Base-by-base conservation (phyloP, 1,140 invertebrate genomes). In the Nautilus pompilius region DNA sequence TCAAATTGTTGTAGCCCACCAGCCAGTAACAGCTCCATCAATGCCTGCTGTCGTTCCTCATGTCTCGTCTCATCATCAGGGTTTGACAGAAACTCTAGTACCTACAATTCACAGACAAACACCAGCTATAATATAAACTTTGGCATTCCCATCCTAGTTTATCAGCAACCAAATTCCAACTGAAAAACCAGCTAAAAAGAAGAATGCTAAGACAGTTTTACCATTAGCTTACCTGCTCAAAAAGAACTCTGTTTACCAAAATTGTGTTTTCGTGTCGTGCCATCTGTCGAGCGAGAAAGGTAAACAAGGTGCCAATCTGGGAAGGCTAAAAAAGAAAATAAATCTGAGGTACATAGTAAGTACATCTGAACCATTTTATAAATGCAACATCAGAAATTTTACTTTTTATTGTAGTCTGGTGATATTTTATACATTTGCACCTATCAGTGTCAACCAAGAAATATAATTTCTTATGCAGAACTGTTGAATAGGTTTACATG, bases 1-100 rank as follows among this genome's bases (percentile, higher is more conserved):
- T 86, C 82, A 83, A 88, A 89, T 74, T 88, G 86, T 26, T 82
- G 76, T 4, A 92, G 73, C 66, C 89, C 90, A 49, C 89, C 88
- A 20, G 87, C 87, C 34, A 87, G 82, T 3, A 93, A 76, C n/a
- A 95, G 80, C 77, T 91, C 89, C 57, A 94, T 79, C 74, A 93
- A 84, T 5, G 91, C 90, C 71, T 91, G 90, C 78, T 95, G 91
- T 54, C 90, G 84, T 73, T 93, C 91, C 66, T 89, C 87, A 60
- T 87, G 84, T 51, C 87, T 82, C 45, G 86, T 82, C 63, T 86
- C 83, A 71, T 87, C 81, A 63, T 83, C 72, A 15, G 76, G 77
- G 49, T 76, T 88, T 80, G 73, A 84, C 56, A 80, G 56, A 41
- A 78, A 80, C 70, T 82, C 79, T 30, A 82, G 60, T 15, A 82